Percentiles rank a stretch among this genome's conserved stretches.
These are phyloP conservation scores for Caenorhabditis elegans DNA, from an alignment of 1,140 invertebrate species.

Conservation along the genomic window WBcel235 BX284606.5:16749501-16750000, in stretches of 20 bases:
- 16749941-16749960: neutral
- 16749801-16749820: no score
- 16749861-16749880: slow-evolving; percentile 36
- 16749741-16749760: neutral
- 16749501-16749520: no score
- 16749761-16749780: slow-evolving; percentile 4
- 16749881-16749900: slow-evolving; percentile 40
- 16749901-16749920: slow-evolving; percentile 3
- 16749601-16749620: no score
- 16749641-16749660: no score
- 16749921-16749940: slow-evolving; percentile 28
- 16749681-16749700: neutral
- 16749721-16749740: no score
- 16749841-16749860: slow-evolving; percentile 37
- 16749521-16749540: no score
- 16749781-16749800: slow-evolving; percentile 25
- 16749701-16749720: neutral
- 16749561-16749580: no score
- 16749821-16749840: neutral
- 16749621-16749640: no score
- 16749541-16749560: no score
- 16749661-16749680: no score
- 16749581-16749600: no score
- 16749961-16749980: neutral
- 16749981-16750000: no score